Conservation (phyloP, 2,888 invertebrate species). For the Cremastinae sp. region DNA sequence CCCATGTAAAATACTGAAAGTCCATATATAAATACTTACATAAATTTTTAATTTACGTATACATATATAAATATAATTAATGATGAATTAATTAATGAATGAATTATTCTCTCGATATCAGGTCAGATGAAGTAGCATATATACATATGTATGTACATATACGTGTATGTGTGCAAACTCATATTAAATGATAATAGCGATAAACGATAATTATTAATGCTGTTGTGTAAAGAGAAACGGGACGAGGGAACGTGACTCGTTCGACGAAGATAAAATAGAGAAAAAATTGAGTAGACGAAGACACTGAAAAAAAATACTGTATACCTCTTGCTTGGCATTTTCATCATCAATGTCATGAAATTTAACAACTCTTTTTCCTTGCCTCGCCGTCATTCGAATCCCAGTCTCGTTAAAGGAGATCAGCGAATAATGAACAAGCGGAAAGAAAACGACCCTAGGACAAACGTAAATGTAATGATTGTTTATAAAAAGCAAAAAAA, state of each 20-base stretch:
- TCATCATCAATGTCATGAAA: conserved; percentile 68
- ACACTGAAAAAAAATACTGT: conserved; percentile 62
- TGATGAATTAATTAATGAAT: conserved; percentile 9
- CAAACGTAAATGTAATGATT: conserved; percentile 73
- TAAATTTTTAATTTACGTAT: conserved; percentile 65
- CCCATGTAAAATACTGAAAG: conserved; percentile 76
- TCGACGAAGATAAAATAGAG: conserved; percentile 47
- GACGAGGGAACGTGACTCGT: conserved; percentile 50
- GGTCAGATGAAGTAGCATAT: conserved; percentile 59
- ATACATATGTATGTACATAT: conserved; percentile 58
- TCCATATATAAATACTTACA: conserved; percentile 73
- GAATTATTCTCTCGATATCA: conserved; percentile 38
- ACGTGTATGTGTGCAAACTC: conserved; percentile 67
- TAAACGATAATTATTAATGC: conserved; percentile 66
- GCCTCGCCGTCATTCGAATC: conserved; percentile 67
- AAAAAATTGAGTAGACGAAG: conserved; percentile 42
- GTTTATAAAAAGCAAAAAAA: conserved; percentile 69
- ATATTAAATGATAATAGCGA: conserved; percentile 69
- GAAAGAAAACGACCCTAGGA: conserved; percentile 34
- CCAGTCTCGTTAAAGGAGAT: conserved; percentile 62
- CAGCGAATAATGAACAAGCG: neutral
- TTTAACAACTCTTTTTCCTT: conserved; percentile 64
- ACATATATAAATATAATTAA: conserved; percentile 34
- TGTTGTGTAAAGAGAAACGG: conserved; percentile 69
- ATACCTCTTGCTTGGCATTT: conserved; percentile 67